Conservation (phyloP, 2,888 invertebrate genomes). For the Minunthozetes semirufus region DNA sequence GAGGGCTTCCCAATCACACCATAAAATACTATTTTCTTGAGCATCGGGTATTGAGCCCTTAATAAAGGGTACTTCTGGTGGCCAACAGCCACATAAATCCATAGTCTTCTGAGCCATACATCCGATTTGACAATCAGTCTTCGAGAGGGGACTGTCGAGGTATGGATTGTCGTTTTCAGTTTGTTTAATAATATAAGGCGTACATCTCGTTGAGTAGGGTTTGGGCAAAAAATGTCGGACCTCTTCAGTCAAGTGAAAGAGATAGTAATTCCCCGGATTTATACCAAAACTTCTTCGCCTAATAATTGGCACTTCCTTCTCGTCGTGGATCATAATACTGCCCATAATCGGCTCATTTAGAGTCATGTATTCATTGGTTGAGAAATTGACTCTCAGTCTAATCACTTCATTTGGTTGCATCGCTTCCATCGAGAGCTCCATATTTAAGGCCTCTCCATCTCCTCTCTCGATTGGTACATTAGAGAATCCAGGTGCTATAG, state of each 20-base stretch:
- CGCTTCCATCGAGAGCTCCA: constrained; percentile 27
- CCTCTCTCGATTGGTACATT: constrained; percentile 24
- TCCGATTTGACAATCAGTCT: constrained; percentile 14
- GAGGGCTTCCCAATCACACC: constrained; percentile 24
- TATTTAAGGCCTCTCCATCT: constrained; percentile 12
- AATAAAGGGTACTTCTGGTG: constrained; percentile 35
- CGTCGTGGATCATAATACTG: constrained; percentile 30
- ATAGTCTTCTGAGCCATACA: constrained; percentile 32
- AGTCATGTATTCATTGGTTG: constrained; percentile 26
- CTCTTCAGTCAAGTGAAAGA: constrained; percentile 31
- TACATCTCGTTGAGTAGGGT: constrained; percentile 32
- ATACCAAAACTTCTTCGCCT: constrained; percentile 28
- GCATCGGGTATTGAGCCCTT: background rate
- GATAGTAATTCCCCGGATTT: constrained; percentile 33
- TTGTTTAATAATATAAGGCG: background rate
- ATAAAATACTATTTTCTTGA: constrained; percentile 1
- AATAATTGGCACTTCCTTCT: constrained; percentile 29
- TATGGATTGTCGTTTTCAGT: background rate
- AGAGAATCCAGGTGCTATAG: constrained; percentile 30
- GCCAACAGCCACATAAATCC: constrained; percentile 34
- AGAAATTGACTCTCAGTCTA: constrained; percentile 22
- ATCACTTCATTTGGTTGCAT: constrained; percentile 35
- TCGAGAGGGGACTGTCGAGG: constrained; percentile 8
- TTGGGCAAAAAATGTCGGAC: background rate
- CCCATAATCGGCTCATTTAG: constrained; percentile 34